phyloP scores from a whole-genome alignment of 2,888 invertebrate species.

The Callosobruchus maculatus region DNA sequence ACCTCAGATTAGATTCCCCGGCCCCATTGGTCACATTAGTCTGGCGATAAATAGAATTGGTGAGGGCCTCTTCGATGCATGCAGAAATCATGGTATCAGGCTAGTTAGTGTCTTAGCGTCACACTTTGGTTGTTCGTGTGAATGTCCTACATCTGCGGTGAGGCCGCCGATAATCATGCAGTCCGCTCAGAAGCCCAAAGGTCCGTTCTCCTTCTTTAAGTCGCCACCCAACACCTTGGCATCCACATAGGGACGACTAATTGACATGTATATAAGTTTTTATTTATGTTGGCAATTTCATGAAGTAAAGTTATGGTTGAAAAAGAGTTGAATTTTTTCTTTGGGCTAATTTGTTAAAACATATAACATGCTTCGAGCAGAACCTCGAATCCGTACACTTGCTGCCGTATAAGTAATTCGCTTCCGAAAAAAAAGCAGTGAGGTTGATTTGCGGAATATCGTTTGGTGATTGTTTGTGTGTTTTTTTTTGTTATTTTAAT shows the following conservation, averaged over 20 bases:
- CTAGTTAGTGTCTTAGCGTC: not conserved
- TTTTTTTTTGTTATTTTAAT: too few species aligned
- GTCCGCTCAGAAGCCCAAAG: not conserved
- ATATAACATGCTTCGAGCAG: too few species aligned
- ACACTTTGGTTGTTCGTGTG: not conserved
- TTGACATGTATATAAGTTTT: not conserved
- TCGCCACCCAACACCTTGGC: not conserved
- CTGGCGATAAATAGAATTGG: not conserved
- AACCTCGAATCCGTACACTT: too few species aligned
- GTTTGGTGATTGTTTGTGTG: too few species aligned
- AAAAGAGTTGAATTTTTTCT: not conserved
- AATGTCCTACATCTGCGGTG: not conserved
- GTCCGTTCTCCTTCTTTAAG: not conserved
- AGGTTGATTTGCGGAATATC: too few species aligned
- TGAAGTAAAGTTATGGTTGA: not conserved
- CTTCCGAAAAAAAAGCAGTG: too few species aligned
- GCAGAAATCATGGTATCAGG: not conserved
- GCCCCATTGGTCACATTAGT: not conserved
- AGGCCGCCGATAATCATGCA: not conserved
- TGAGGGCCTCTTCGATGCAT: not conserved
- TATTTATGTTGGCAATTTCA: not conserved
- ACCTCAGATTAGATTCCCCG: not conserved
- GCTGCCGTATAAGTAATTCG: too few species aligned
- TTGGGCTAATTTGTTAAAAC: too few species aligned
- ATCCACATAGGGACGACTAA: not conserved